These are phyloP conservation scores for Hippocampus kuda DNA, from an alignment of 2,797 vertebrate genomes.

Conservation along the genomic window DNA sequence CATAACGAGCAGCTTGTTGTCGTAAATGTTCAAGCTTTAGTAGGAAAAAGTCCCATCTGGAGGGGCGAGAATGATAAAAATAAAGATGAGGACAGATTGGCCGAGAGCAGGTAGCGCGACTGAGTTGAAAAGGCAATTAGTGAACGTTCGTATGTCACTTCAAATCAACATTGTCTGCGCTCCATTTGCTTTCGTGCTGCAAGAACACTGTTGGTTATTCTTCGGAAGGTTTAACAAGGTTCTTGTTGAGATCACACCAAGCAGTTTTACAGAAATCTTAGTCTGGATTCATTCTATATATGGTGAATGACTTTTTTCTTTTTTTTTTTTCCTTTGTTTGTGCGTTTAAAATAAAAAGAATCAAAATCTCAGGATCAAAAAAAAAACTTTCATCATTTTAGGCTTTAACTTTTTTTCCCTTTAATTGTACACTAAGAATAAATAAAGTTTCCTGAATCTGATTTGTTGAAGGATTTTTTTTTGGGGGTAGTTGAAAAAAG, in stretches of 20 bases:
- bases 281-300: too few relatives aligned
- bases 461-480: too few relatives aligned
- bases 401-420: too few relatives aligned
- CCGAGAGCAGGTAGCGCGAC: conserved; percentile 33
- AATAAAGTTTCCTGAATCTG: too few relatives aligned
- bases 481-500: too few relatives aligned
- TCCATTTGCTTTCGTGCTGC: neutral
- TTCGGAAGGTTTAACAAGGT: neutral
- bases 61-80: conserved; percentile 35
- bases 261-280: neutral
- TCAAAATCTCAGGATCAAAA: too few relatives aligned
- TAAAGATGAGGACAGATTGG: conserved; percentile 40
- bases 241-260: neutral
- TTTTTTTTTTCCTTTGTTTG: too few relatives aligned
- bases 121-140: conserved; percentile 53
- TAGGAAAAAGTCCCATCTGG: conserved; percentile 44
- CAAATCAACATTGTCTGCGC: neutral
- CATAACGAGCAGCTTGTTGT: conserved; percentile 37
- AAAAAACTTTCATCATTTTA: too few relatives aligned
- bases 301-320: too few relatives aligned
- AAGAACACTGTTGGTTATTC: neutral
- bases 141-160: conserved; percentile 41
- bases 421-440: too few relatives aligned
- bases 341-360: too few relatives aligned
- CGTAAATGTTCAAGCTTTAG: conserved; percentile 51